Percentiles rank a stretch among this genome's conserved stretches.
Conservation (phyloP, 2,888 invertebrate species). For the Anthophora plumipes region DNA sequence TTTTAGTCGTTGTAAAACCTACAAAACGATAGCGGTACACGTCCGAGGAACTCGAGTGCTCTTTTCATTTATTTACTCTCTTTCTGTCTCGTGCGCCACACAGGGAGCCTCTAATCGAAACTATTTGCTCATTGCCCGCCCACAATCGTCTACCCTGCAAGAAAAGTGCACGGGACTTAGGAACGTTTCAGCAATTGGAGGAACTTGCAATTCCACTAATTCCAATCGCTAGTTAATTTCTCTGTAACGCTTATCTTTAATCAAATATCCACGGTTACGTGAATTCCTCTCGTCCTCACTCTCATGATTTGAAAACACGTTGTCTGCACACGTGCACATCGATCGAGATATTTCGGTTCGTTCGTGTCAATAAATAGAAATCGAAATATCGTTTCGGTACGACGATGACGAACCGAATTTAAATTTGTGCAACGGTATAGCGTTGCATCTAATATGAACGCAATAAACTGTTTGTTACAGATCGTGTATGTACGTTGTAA, state of each 20-base stretch:
- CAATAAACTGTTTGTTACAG: slow-evolving; percentile 52
- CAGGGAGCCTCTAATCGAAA: slow-evolving; percentile 40
- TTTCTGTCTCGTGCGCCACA: slow-evolving; percentile 19
- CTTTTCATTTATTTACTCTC: slow-evolving; percentile 46
- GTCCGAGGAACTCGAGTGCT: slow-evolving; percentile 27
- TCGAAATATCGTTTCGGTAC: neutral
- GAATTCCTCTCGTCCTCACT: neutral
- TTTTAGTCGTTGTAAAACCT: slow-evolving; percentile 51
- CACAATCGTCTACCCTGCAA: slow-evolving; percentile 15
- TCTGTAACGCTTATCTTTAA: neutral
- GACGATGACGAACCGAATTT: slow-evolving; percentile 7
- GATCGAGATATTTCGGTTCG: slow-evolving; percentile 18
- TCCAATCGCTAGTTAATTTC: neutral
- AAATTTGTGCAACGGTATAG: slow-evolving; percentile 30
- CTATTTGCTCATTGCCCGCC: slow-evolving; percentile 41
- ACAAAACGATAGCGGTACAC: slow-evolving; percentile 25
- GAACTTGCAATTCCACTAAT: neutral
- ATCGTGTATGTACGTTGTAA: slow-evolving; percentile 19
- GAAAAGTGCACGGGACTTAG: slow-evolving; percentile 24
- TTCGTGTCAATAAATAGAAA: neutral
- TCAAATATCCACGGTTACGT: neutral
- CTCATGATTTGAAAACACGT: neutral
- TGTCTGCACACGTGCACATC: neutral
- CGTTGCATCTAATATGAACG: slow-evolving; percentile 52
- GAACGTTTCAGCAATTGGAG: neutral